Base-by-base conservation (phyloP, 2,113 vertebrate genomes). In the Lophura nycthemera region DNA sequence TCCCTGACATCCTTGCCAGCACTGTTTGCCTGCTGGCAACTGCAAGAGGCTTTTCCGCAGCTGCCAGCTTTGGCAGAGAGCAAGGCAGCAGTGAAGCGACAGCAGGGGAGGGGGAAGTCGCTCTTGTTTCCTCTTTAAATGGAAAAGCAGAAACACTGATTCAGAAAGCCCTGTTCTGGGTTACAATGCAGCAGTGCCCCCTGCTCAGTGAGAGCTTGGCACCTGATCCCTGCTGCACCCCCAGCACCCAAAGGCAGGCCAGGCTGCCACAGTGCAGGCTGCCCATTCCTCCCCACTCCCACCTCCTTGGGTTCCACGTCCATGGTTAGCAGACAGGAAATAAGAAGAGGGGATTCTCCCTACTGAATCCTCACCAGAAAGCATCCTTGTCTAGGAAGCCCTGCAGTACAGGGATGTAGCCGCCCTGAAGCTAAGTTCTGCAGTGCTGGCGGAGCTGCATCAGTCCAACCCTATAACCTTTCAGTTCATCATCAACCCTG, bases 141-240 rank as follows among this genome's bases (percentile, higher is more conserved):
- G 48, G 73, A 93, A 90, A 94, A 93, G 93, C 90, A 96, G 93
- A 96, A 96, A 94, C 72, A 67, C 32, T 83, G 92, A 94, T 96
- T 95, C 88, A 54, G 59, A 54, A 1, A 1, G 59, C 59, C 42
- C 1, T 0, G 64, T 59, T 77, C 5, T 11, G 83, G 75, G 76
- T 67, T 69, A 77, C 47, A 27, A 83, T 34, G 72, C 92, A 93
- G 90, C 69, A 78, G 45, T 86, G 88, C 83, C 88, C 67, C 47
- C 93, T 94, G 76, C 85, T 90, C 90, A 69, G 18, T 0, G 0
- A 81, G 18, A 73, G 63, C 45, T 54, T 9, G 1, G 76, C 72
- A 74, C 56, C 17, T 2, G 0, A 17, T 64, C 59, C 30, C 57
- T 22, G 38, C 78, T 65, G 80, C 60, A 74, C 10, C 11, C 15